Conservation (phyloP, 2,113 vertebrate genomes). For the Trichechus manatus region DNA sequence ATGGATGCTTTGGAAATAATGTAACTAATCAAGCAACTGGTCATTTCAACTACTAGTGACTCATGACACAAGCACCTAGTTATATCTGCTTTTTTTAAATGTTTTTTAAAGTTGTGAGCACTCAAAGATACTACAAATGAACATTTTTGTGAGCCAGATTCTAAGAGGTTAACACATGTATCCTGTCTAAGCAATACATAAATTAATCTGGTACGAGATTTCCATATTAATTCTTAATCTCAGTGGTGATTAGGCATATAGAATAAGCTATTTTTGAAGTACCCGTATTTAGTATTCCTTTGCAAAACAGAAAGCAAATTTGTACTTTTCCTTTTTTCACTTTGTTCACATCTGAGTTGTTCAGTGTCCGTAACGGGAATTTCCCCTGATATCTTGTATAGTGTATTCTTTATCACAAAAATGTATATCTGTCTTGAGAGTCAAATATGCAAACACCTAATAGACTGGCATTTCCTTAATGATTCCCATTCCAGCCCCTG, state of each 20-base stretch:
- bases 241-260: not conserved
- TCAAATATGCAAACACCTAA: not conserved
- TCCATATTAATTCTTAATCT: not conserved
- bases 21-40: not conserved
- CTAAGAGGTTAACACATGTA: not conserved
- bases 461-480: not conserved
- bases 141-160: not conserved
- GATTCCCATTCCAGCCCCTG: not conserved
- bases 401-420: not conserved
- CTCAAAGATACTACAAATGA: not conserved
- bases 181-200: not conserved
- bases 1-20: not conserved
- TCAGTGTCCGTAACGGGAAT: not conserved
- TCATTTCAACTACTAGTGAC: constrained; percentile 16
- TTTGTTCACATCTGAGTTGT: not conserved
- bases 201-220: not conserved
- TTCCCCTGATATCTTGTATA: not conserved
- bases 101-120: constrained; percentile 27
- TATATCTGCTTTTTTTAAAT: not conserved
- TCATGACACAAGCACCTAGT: not conserved
- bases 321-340: not conserved
- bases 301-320: not conserved
- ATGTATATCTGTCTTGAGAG: not conserved
- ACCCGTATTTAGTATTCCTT: not conserved
- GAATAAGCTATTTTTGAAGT: not conserved